A percentile compares a stretch with the other conserved stretches of the same genome.
Conservation (phyloP, 2,888 invertebrate genomes). For the Cephus spinipes region DNA sequence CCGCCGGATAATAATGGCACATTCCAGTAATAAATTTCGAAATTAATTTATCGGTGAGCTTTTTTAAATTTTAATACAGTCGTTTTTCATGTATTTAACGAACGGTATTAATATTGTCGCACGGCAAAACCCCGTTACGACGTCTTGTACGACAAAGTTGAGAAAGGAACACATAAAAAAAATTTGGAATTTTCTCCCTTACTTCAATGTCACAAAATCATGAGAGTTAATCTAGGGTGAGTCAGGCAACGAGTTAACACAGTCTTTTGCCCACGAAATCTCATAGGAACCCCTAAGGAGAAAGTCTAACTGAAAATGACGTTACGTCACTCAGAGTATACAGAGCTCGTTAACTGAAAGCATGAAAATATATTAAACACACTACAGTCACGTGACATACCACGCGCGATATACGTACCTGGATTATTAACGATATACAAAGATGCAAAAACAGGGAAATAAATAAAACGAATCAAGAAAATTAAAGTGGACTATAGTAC, state of each 20-base stretch:
- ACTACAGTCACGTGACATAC: too few relatives aligned
- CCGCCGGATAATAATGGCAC: slow-evolving; percentile 28
- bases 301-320: not conserved
- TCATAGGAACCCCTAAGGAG: too few relatives aligned
- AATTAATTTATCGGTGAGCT: slow-evolving; percentile 44
- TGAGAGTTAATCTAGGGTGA: too few relatives aligned
- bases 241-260: too few relatives aligned
- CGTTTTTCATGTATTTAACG: slow-evolving; percentile 42
- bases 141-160: slow-evolving; percentile 21
- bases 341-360: slow-evolving; percentile 3
- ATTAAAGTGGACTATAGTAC: too few relatives aligned
- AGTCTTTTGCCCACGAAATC: too few relatives aligned
- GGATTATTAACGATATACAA: too few relatives aligned
- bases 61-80: slow-evolving; percentile 46
- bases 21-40: slow-evolving; percentile 25
- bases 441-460: too few relatives aligned
- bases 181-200: too few relatives aligned
- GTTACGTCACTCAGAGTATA: slow-evolving; percentile 3
- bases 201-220: too few relatives aligned
- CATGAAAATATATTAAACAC: not conserved
- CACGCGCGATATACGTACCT: too few relatives aligned
- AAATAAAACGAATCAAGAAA: too few relatives aligned
- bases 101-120: slow-evolving; percentile 34
- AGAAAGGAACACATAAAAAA: not conserved
- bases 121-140: slow-evolving; percentile 9